phyloP scores from a whole-genome alignment of 2,888 invertebrate genomes.

The Scrobipalpa costella region DNA sequence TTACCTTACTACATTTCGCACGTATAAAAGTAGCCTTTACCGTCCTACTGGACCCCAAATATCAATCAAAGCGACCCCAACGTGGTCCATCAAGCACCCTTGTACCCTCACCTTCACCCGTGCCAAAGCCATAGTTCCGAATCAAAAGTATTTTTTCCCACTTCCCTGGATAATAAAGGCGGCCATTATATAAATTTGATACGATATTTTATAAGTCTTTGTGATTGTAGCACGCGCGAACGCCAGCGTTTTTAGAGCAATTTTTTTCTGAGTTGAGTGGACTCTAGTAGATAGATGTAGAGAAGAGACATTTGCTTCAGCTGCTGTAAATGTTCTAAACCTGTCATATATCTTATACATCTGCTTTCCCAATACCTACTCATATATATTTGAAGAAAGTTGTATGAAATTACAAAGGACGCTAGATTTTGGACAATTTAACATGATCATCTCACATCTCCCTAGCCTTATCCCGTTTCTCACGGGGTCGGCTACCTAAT shows the following conservation, averaged over 20 bases:
- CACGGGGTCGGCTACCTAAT: no score
- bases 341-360: no score
- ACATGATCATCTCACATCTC: no score
- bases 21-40: not conserved
- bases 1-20: not conserved
- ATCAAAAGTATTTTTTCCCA: constrained; percentile 57
- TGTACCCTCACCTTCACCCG: constrained; percentile 29
- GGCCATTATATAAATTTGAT: constrained; percentile 75
- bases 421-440: no score
- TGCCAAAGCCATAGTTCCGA: constrained; percentile 40
- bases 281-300: no score
- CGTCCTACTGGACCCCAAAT: constrained; percentile 35
- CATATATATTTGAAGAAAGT: no score
- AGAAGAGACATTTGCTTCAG: no score
- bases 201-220: constrained; percentile 67
- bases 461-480: no score
- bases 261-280: not conserved
- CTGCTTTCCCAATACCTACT: no score
- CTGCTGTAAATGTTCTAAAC: no score
- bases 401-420: no score
- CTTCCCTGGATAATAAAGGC: constrained; percentile 65
- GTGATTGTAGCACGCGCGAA: constrained; percentile 66
- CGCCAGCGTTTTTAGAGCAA: constrained; percentile 22
- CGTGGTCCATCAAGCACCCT: constrained; percentile 49
- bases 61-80: constrained; percentile 55